phyloP scores from a whole-genome alignment of 2,797 vertebrate genomes.

The Labroides dimidiatus region DNA sequence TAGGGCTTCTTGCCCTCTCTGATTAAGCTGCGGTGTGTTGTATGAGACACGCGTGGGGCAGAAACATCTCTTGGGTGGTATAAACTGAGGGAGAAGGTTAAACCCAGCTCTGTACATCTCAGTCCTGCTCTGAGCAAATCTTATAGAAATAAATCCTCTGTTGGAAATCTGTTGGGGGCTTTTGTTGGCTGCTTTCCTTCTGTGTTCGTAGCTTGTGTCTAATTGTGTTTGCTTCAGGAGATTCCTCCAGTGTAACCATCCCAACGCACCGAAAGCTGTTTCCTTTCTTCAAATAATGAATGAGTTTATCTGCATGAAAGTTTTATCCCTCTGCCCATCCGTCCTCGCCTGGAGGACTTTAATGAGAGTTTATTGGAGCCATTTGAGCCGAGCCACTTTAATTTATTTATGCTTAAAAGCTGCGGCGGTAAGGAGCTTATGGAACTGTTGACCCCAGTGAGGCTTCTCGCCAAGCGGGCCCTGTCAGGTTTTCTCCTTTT shows the following conservation, averaged over 20 bases:
- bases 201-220: slow-evolving; percentile 15
- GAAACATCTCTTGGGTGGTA: slow-evolving; percentile 70
- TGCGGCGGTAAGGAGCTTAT: slow-evolving; percentile 76
- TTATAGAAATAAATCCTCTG: slow-evolving; percentile 20
- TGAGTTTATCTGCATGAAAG: slow-evolving; percentile 55
- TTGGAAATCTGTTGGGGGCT: slow-evolving; percentile 23
- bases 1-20: slow-evolving; percentile 52
- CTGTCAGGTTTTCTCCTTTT: slow-evolving; percentile 31
- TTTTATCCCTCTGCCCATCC: slow-evolving; percentile 51
- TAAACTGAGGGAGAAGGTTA: slow-evolving; percentile 26
- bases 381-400: slow-evolving; percentile 68
- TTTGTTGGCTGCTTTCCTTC: slow-evolving; percentile 24
- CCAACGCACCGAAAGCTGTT: slow-evolving; percentile 23
- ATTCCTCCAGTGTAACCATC: slow-evolving; percentile 38
- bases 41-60: slow-evolving; percentile 41
- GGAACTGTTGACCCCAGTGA: slow-evolving; percentile 66
- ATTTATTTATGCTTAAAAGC: slow-evolving; percentile 78
- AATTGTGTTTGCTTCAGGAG: slow-evolving; percentile 30
- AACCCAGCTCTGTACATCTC: slow-evolving; percentile 26
- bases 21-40: slow-evolving; percentile 48
- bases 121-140: slow-evolving; percentile 13
- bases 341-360: slow-evolving; percentile 57
- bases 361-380: slow-evolving; percentile 71
- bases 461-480: slow-evolving; percentile 49
- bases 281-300: slow-evolving; percentile 48